Evolutionary conservation across 2,888 invertebrate genomes (phyloP), one percentile per base, ranked within the genome.

Genomic region (Harpalus rufipes): DNA sequence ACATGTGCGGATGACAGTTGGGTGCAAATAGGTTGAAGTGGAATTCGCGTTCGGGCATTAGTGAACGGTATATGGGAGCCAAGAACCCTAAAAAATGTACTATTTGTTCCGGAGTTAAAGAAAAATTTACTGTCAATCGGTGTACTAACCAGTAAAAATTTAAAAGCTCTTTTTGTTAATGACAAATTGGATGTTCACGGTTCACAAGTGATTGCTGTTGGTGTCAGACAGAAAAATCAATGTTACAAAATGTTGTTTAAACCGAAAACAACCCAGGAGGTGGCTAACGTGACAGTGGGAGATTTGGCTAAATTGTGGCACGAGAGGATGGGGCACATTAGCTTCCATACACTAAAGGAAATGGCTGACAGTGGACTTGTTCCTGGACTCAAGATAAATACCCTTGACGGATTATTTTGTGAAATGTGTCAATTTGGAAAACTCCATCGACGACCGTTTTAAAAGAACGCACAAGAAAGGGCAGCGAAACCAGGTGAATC

Each of bases 81-180:
- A 51, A 76, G n/a, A 25, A 79, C 78, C 3, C 25, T 12, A 1
- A 39, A n/a, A 41, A 86, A 87, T 88, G 51, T 76, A 88, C 84
- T 89, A 88, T 87, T 88, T 90, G 4, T 25, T 25, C 89, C 89
- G 8, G 86, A 86, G 0, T 85, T 90, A n/a, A 65, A 86, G 12
- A 88, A 88, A 86, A 90, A 90, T 81, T 78, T 90, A 10, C 89
- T 90, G 81, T 90, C 89, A 0, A 89, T 89, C 85, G 89, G 89
- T 0, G 87, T 81, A 0, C 83, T 87, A 1, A 88, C 87, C 3
- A 86, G 87, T 8, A 68, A 86, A 44, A 85, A 85, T 10, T 65
- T 76, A 1, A 7, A 25, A 25, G 25, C 86, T 59, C 85, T 85
- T 6, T 86, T 86, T 14, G 72, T 81, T 59, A 3, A 85, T 0